A percentile compares a stretch with the other conserved stretches of the same genome.
Evolutionary conservation across 2,797 vertebrate genomes (phyloP).

Genomic region (Brotogeris chrysoptera): DNA sequence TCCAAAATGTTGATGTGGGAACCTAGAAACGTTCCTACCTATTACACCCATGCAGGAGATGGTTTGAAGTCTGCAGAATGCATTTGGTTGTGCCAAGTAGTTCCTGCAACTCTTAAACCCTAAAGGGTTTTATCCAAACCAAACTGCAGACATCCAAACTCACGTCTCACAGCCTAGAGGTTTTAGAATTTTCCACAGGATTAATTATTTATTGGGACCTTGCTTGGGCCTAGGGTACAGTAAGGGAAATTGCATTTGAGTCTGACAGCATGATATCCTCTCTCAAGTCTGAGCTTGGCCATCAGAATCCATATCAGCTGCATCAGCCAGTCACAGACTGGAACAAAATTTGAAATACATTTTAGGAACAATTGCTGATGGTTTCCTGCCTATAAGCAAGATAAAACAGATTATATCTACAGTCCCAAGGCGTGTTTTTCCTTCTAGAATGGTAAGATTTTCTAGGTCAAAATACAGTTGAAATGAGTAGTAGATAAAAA

Average conservation of each 20-base stretch:
- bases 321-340: background rate
- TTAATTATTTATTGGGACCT: background rate
- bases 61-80: background rate
- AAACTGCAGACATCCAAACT: background rate
- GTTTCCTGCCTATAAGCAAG: background rate
- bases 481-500: background rate
- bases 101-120: background rate
- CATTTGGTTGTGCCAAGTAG: background rate
- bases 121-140: background rate
- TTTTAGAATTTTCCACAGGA: background rate
- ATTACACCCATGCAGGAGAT: background rate
- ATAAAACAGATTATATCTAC: background rate
- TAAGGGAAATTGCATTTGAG: background rate
- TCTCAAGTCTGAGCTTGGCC: background rate
- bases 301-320: fast-evolving
- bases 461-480: background rate
- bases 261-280: background rate
- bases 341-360: background rate
- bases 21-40: background rate
- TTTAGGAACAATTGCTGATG: background rate
- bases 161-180: background rate
- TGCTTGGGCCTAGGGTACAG: background rate
- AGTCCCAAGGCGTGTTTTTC: background rate
- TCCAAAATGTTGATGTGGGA: background rate
- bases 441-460: background rate